A percentile compares a stretch with the other conserved stretches of the same genome.
phyloP scores from a whole-genome alignment of 2,888 invertebrate genomes.

The Volucella inanis region DNA sequence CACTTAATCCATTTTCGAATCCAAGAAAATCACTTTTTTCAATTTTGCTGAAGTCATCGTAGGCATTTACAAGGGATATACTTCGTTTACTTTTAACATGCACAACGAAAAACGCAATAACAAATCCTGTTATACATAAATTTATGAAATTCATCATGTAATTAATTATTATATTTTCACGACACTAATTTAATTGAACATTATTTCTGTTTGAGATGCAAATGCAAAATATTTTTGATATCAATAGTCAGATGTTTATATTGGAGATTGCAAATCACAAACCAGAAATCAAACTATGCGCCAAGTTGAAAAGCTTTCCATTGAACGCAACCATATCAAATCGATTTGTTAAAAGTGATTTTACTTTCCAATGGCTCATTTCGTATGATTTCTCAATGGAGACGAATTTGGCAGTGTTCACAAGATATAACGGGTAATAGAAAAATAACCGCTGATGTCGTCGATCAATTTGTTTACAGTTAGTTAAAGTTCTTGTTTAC shows the following conservation, averaged over 20 bases:
- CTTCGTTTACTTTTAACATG: conserved; percentile 23
- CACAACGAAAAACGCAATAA: conserved; percentile 34
- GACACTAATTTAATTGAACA: neutral
- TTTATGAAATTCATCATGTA: conserved; percentile 38
- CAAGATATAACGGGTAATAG: no score
- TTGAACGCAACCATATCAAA: no score
- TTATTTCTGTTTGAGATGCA: neutral
- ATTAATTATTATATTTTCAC: neutral
- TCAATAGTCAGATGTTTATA: conserved; percentile 23
- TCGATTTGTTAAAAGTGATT: no score
- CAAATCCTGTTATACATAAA: conserved; percentile 29
- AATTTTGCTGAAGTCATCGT: conserved; percentile 23
- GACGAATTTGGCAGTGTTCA: no score
- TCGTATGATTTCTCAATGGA: no score
- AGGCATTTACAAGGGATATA: conserved; percentile 54
- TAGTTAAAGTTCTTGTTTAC: no score
- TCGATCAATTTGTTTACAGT: no score
- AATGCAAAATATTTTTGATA: no score
- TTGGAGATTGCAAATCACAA: conserved; percentile 25
- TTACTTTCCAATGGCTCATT: no score
- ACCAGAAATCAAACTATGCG: conserved; percentile 21
- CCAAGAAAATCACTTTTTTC: conserved; percentile 8
- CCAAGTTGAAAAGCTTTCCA: neutral
- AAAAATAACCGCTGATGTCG: no score
- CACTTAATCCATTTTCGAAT: conserved; percentile 32